Base-by-base conservation (phyloP, 1,140 invertebrate genomes). In the Drosophila paulistorum region DNA sequence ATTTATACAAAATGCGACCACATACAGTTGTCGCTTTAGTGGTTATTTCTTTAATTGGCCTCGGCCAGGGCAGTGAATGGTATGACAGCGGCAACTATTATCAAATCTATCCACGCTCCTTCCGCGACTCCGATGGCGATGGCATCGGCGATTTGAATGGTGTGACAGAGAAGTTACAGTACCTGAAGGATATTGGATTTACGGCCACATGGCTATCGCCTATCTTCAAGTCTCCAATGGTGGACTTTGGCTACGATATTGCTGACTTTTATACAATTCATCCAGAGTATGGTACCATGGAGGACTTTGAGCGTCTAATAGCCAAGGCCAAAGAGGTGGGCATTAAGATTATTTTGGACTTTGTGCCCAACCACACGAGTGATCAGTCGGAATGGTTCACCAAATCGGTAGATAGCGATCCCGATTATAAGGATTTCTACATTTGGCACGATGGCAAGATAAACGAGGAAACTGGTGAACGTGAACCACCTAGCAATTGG, bases 361-460 rank as follows among this genome's bases (percentile, higher is more conserved):
- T 95, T 73, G 89, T 96, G 14, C 95, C 97, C 2, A 96, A 97
- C 89, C 96, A 97, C 71, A 94, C 96, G 0, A 97, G 96, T 66
- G 93, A 95, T 59, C 78, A 94, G 59, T 95, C 95, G 74, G 92
- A 94, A 35, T 97, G 96, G 96, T 98, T 97, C 82, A 63, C 92
- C 51, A 92, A 94, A 68, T 96, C 95, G 17, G 73, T 93, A 1
- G 84, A 93, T 9, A 91, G 89, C 41, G 91, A 93, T 45, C 82
- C 90, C 7, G 93, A 93, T 0, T 97, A 95, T 62, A 92, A 92
- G 26, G 94, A 97, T 83, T 97, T 94, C 87, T 96, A 97, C 75
- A 90, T 97, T 20, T 97, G 96, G 96, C 91, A 82, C 20, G 91
- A 95, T 60, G 93, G 92, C 41, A 91, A 81, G 35, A 62, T 79